These are phyloP conservation scores for Zaprionus obscuricornis DNA, from an alignment of 2,888 invertebrate genomes.

Conservation along the genomic window DNA sequence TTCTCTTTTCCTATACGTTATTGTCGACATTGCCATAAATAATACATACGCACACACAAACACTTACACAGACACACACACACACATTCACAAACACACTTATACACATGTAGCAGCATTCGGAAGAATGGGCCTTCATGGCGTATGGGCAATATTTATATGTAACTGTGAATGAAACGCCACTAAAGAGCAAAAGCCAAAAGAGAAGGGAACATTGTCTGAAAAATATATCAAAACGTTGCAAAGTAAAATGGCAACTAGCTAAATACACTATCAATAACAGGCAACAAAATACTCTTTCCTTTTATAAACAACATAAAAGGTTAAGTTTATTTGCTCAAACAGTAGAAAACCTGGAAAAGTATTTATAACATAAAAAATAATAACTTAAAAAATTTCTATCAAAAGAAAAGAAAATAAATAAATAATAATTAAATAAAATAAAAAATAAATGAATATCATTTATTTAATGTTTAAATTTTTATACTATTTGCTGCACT, in stretches of 20 bases:
- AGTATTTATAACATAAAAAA: too few species aligned
- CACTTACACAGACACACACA: conserved; percentile 38
- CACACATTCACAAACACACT: conserved; percentile 23
- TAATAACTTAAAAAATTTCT: too few species aligned
- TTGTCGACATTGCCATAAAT: conserved; percentile 52
- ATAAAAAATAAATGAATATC: too few species aligned
- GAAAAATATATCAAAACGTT: too few species aligned
- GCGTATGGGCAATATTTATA: conserved; percentile 44
- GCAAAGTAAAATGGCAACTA: neutral
- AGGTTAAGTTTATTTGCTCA: too few species aligned
- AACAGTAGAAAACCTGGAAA: too few species aligned
- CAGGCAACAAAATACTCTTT: neutral
- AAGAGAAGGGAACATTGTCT: too few species aligned
- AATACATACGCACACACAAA: conserved; percentile 40
- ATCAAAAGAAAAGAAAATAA: too few species aligned
- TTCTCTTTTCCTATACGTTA: conserved; percentile 4
- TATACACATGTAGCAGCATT: neutral
- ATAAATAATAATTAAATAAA: too few species aligned
- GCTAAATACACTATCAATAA: neutral
- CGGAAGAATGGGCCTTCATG: conserved; percentile 20
- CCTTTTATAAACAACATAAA: too few species aligned
- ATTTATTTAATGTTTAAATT: too few species aligned
- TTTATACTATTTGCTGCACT: too few species aligned
- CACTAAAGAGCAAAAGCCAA: conserved; percentile 38
- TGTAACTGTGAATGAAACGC: conserved; percentile 34